Evolutionary conservation across 2,888 invertebrate species (phyloP), one percentile per base, ranked within the genome.

Genomic region (Oegoconia quadripuncta): DNA sequence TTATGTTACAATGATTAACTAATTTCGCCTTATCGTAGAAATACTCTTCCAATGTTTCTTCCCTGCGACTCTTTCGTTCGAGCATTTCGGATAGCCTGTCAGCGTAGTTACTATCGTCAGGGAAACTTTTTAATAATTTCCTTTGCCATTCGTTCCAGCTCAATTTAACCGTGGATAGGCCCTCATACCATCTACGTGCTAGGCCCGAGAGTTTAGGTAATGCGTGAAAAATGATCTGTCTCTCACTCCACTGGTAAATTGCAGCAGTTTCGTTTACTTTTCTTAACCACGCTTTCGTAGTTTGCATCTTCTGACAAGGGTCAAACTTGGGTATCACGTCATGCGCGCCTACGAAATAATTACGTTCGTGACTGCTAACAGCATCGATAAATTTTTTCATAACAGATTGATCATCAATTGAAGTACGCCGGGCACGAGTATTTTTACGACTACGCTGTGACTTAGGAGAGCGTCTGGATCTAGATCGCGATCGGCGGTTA

Each of bases 61-160:
- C 42, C 9, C 29, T 14, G 9, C 28, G 14, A 16, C 40, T 44
- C 29, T 26, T 37, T 3, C 40, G 37, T 7, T 17, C 31, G 4
- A 47, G 11, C 42, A 47, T 44, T 28, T 43, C 45, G 1, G 14
- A 14, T n/a, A 48, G 16, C 1, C 32, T 25, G 13, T 48, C 43
- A 0, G 37, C 48, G 20, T 48, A 43, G 18, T 45, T 48, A 2
- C 42, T 36, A 18, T 48, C 42, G 18, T 43, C 42, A 14, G 48
- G 45, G n/a, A 48, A 48, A 23, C 23, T 32, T 17, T 37, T 37
- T 3, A 42, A 13, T 2, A 48, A 32, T 26, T 48, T 48, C 14
- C 17, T 16, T 12, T 31, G 31, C 31, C 31, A 31, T n/a, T 31
- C 18, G 3, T 31, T 20, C 37, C 41, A 41, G 3, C 16, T 37